phyloP scores from a whole-genome alignment of 1,140 invertebrate genomes.

The Rhyacophila brunnea region DNA sequence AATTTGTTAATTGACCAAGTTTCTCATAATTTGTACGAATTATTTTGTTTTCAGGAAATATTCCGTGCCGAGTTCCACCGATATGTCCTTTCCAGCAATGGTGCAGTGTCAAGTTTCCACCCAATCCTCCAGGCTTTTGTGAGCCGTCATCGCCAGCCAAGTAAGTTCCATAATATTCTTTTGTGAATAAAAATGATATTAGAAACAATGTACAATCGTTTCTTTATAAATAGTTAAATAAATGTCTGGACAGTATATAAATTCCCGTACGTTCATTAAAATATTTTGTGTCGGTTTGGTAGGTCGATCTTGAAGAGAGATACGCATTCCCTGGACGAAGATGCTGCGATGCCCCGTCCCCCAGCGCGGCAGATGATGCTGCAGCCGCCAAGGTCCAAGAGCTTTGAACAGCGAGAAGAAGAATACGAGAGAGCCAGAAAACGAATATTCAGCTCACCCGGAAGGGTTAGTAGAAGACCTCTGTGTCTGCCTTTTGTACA shows the following conservation, averaged over 20 bases:
- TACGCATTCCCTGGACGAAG: conserved; percentile 74
- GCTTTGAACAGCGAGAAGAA: conserved; percentile 86
- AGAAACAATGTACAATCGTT: too few species aligned
- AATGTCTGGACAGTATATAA: too few species aligned
- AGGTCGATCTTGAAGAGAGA: conserved; percentile 83
- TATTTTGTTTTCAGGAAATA: conserved; percentile 33
- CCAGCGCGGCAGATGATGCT: conserved; percentile 7
- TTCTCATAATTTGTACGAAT: neutral
- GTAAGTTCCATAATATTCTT: too few species aligned
- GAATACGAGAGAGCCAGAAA: conserved; percentile 80
- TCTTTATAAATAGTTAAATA: too few species aligned
- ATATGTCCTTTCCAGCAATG: conserved; percentile 43
- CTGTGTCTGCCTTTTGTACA: neutral
- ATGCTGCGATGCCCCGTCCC: conserved; percentile 2
- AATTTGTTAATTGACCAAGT: too few species aligned
- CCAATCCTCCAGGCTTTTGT: conserved; percentile 33
- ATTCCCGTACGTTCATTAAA: neutral
- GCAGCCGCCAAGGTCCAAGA: conserved; percentile 68
- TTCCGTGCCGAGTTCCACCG: conserved; percentile 39
- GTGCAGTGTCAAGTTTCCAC: conserved; percentile 43
- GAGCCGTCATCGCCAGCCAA: conserved; percentile 22
- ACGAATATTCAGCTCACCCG: conserved; percentile 72
- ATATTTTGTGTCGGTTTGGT: neutral
- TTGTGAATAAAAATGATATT: too few species aligned
- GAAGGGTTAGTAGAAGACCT: conserved; percentile 11